Evolutionary conservation across 2,888 invertebrate species (phyloP).

Genomic region (Chrysolina haemoptera): DNA sequence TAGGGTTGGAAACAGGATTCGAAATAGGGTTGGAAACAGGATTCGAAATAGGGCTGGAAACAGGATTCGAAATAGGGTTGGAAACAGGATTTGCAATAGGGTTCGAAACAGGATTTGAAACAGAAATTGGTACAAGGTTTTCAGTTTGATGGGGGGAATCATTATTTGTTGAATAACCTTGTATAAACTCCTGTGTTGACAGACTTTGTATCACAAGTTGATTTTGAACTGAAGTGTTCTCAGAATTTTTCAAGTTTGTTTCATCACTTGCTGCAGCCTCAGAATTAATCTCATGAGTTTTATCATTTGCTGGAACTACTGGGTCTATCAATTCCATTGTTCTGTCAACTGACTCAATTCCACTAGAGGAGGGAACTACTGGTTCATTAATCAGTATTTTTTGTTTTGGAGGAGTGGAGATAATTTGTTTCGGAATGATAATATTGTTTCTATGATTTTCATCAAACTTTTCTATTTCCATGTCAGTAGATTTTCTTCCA

Average conservation of each 20-base stretch:
- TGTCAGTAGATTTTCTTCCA: slow-evolving; percentile 59
- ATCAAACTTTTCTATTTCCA: slow-evolving; percentile 61
- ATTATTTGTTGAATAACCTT: background rate
- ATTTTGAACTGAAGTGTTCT: background rate
- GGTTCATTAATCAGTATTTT: background rate
- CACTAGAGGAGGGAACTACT: background rate
- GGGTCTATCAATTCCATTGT: background rate
- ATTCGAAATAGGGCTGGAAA: too few species aligned
- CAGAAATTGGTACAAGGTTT: too few species aligned
- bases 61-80: too few species aligned
- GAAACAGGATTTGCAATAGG: too few species aligned
- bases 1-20: background rate
- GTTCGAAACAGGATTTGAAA: too few species aligned
- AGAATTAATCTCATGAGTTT: background rate
- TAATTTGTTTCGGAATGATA: slow-evolving; percentile 31
- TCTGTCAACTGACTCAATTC: background rate
- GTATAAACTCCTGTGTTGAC: background rate
- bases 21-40: background rate
- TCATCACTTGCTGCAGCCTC: background rate
- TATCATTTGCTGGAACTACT: background rate
- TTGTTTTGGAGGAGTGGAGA: background rate
- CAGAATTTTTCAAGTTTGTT: background rate
- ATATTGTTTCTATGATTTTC: slow-evolving; percentile 48
- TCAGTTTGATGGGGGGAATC: background rate
- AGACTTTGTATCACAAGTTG: background rate